Percentiles rank a stretch among this genome's conserved stretches.
Conservation (phyloP, 2,888 invertebrate species). For the Eupithecia insigniata region DNA sequence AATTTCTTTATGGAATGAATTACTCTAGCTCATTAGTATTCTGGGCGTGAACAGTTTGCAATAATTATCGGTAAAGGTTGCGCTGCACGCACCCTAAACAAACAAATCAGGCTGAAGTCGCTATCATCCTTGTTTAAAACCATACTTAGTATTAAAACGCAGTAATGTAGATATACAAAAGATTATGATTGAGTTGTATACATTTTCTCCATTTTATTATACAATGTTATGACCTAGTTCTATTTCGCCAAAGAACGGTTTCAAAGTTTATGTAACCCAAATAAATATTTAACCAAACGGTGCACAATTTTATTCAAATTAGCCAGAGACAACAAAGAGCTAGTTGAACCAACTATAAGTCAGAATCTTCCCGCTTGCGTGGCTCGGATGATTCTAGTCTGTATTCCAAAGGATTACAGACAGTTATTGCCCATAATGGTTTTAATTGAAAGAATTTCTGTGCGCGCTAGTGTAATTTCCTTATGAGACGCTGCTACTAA, state of each 20-base stretch:
- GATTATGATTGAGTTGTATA: background rate
- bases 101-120: background rate
- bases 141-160: background rate
- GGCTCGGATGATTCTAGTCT: conserved; percentile 43
- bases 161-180: background rate
- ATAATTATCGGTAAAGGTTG: background rate
- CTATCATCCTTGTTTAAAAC: background rate
- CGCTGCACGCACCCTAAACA: background rate
- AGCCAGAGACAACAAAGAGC: conserved; percentile 64
- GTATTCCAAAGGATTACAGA: conserved; percentile 51
- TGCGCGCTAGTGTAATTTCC: conserved; percentile 62
- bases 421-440: conserved; percentile 52
- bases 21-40: background rate
- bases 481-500: conserved; percentile 50
- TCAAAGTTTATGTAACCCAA: background rate
- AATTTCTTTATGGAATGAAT: background rate
- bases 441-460: conserved; percentile 65
- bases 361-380: conserved; percentile 50
- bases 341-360: conserved; percentile 68
- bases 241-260: background rate
- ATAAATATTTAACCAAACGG: conserved; percentile 1
- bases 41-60: background rate
- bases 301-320: conserved; percentile 62
- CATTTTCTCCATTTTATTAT: background rate
- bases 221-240: background rate